Conservation (phyloP, 1,140 invertebrate genomes). For the Coptotermes formosanus region DNA sequence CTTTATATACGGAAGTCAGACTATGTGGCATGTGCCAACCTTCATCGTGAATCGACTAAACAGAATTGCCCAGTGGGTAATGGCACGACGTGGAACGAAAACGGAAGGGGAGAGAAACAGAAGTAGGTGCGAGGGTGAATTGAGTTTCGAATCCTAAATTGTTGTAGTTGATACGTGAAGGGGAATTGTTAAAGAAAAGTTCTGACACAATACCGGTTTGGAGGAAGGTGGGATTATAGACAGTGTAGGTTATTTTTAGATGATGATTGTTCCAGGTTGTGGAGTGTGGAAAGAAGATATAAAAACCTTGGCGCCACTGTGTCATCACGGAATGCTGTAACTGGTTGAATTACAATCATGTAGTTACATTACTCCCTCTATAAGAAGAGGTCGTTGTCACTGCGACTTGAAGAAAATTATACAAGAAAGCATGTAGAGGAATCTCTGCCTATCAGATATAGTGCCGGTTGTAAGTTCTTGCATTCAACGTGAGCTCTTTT, state of each 20-base stretch:
- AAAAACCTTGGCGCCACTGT: background rate
- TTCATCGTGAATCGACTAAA: background rate
- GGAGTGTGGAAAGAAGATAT: background rate
- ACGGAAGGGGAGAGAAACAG: background rate
- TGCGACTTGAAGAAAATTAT: too few relatives aligned
- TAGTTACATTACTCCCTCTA: background rate
- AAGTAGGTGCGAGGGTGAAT: background rate
- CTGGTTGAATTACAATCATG: background rate
- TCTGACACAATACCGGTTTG: background rate
- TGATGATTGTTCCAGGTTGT: background rate
- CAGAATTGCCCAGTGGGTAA: background rate
- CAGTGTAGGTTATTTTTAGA: background rate
- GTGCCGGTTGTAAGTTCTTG: too few relatives aligned
- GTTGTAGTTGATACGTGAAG: background rate
- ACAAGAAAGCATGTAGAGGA: too few relatives aligned
- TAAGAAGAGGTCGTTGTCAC: background rate
- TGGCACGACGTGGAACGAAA: background rate
- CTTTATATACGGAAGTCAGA: background rate
- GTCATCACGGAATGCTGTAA: conserved; percentile 8
- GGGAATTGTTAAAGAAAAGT: background rate
- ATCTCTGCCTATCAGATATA: too few relatives aligned
- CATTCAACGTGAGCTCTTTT: too few relatives aligned
- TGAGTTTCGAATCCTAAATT: conserved; percentile 13
- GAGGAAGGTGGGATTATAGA: background rate
- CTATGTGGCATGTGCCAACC: background rate